Percentiles rank a stretch among this genome's conserved stretches.
These are phyloP conservation scores for Axinella damicornis DNA, from an alignment of 37 sponge, comb jelly and placozoan species.

Conservation along the genomic window DNA sequence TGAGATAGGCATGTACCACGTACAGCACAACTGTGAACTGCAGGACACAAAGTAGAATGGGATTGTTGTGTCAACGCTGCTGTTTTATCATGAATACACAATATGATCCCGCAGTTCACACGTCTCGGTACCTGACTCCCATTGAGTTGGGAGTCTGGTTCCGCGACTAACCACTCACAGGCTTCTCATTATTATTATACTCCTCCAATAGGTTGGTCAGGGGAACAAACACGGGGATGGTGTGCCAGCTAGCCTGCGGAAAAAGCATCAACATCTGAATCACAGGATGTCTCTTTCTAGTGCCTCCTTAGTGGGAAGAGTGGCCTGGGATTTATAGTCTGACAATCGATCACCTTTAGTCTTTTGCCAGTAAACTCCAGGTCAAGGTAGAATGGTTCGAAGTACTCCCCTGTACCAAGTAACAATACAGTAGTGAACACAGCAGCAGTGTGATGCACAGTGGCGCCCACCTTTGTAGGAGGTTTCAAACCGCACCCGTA, in stretches of 20 bases:
- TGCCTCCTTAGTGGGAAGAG: too few relatives aligned
- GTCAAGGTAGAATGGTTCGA: conserved; percentile 46
- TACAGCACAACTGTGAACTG: conserved; percentile 39
- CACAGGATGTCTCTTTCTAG: too few relatives aligned
- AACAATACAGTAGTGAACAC: too few relatives aligned
- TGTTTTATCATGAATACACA: not conserved
- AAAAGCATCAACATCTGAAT: too few relatives aligned
- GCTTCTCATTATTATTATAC: conserved; percentile 17
- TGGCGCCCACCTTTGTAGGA: conserved; percentile 32
- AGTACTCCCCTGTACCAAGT: conserved; percentile 26
- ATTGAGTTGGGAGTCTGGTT: too few relatives aligned
- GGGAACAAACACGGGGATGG: conserved; percentile 53
- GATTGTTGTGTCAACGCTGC: too few relatives aligned
- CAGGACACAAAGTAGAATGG: too few relatives aligned
- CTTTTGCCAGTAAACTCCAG: conserved; percentile 16
- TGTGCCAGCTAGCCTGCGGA: conserved; percentile 33
- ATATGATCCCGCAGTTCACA: not conserved
- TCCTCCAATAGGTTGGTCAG: conserved; percentile 7
- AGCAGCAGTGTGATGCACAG: too few relatives aligned
- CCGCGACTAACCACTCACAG: too few relatives aligned
- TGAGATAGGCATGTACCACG: conserved; percentile 30
- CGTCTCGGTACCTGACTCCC: not conserved
- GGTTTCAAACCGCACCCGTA: conserved; percentile 44
- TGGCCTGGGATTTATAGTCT: not conserved
- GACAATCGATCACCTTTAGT: not conserved